Conservation (phyloP, 2,113 vertebrate species). For the Oryzias curvinotus region DNA sequence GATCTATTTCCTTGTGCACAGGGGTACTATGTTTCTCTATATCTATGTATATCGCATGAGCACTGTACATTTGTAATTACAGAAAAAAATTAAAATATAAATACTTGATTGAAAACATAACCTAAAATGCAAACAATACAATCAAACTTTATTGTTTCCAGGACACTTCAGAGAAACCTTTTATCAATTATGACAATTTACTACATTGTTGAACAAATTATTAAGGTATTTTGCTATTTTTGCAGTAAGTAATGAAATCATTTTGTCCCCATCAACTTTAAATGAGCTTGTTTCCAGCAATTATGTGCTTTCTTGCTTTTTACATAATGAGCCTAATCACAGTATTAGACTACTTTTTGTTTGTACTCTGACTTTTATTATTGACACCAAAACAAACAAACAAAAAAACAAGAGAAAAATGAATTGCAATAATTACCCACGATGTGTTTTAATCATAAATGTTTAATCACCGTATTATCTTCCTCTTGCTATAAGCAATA, state of each 20-base stretch:
- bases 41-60: too few species aligned
- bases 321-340: slow-evolving; percentile 63
- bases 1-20: too few species aligned
- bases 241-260: slow-evolving; percentile 49
- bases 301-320: slow-evolving; percentile 66
- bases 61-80: too few species aligned
- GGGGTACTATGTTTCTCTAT: too few species aligned
- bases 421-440: slow-evolving; percentile 57
- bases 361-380: slow-evolving; percentile 42
- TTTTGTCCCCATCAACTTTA: slow-evolving; percentile 20
- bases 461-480: slow-evolving; percentile 60
- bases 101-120: too few species aligned
- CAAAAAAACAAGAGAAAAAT: slow-evolving; percentile 35
- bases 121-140: too few species aligned
- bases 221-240: slow-evolving; percentile 36
- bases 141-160: slow-evolving; percentile 1
- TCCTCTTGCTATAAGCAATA: slow-evolving; percentile 23
- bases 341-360: slow-evolving; percentile 49
- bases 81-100: too few species aligned
- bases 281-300: slow-evolving; percentile 48
- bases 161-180: slow-evolving; percentile 8
- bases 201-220: slow-evolving; percentile 14
- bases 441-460: slow-evolving; percentile 66
- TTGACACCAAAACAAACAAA: slow-evolving; percentile 40
- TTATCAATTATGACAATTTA: slow-evolving; percentile 14